Evolutionary conservation across 2,797 vertebrate species (phyloP).

Genomic region (Lepidocolaptes lacrymiger): DNA sequence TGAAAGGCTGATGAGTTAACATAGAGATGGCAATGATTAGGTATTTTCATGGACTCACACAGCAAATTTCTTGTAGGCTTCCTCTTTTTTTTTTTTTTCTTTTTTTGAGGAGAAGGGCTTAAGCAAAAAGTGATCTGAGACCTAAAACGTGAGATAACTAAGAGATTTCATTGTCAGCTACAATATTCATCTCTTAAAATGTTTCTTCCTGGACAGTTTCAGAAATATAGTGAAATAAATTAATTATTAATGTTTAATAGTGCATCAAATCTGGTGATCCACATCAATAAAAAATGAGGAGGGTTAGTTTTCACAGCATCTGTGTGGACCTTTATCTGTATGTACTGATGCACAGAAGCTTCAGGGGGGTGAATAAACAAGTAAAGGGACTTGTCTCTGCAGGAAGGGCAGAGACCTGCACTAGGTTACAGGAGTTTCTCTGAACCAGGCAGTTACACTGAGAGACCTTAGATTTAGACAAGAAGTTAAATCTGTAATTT

Average conservation of each 20-base stretch:
- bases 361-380: rapidly evolving
- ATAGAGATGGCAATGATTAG: background rate
- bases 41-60: background rate
- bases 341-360: background rate
- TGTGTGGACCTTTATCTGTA: background rate
- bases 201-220: background rate
- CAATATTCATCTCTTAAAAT: background rate
- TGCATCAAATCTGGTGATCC: background rate
- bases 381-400: background rate
- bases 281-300: slow-evolving; percentile 5
- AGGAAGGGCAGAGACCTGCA: background rate
- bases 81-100: background rate
- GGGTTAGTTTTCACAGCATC: background rate
- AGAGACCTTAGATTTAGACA: background rate
- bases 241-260: background rate
- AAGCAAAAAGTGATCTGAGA: background rate
- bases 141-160: background rate
- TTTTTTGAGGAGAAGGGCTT: background rate
- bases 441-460: background rate
- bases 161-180: background rate
- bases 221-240: background rate
- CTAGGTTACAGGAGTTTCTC: rapidly evolving
- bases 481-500: background rate
- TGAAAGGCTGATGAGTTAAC: background rate
- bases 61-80: background rate